Percentiles rank a stretch among this genome's conserved stretches.
Evolutionary conservation across 2,113 vertebrate species (phyloP).

Genomic region (Dipodomys spectabilis): DNA sequence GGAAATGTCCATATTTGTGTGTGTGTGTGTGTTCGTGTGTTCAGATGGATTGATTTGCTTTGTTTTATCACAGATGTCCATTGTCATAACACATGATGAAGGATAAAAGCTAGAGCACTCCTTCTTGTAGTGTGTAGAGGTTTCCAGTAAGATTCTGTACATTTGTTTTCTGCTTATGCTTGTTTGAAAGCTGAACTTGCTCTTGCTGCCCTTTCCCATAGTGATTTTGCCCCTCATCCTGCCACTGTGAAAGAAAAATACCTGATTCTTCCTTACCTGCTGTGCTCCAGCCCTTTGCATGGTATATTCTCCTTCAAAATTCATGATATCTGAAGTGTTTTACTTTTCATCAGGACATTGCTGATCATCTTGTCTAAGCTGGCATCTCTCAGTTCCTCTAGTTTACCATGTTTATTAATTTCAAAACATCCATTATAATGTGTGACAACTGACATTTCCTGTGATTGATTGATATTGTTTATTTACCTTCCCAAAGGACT

Average conservation of each 20-base stretch:
- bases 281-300: not conserved
- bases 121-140: not conserved
- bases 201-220: not conserved
- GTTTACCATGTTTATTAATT: not conserved
- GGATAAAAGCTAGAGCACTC: not conserved
- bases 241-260: not conserved
- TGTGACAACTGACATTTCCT: not conserved
- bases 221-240: not conserved
- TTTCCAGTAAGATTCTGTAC: not conserved
- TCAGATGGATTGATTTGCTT: not conserved
- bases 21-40: accelerated
- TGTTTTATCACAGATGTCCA: not conserved
- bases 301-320: not conserved
- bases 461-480: not conserved
- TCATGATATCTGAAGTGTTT: not conserved
- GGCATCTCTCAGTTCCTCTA: not conserved
- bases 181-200: not conserved
- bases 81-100: not conserved
- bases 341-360: not conserved
- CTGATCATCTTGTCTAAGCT: not conserved
- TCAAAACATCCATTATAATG: not conserved
- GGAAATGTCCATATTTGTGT: not conserved
- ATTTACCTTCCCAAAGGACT: not conserved
- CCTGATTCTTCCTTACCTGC: not conserved
- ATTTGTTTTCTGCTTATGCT: not conserved